These are phyloP conservation scores for Stictocephala bisonia DNA, from an alignment of 2,888 invertebrate genomes.

Conservation along the genomic window DNA sequence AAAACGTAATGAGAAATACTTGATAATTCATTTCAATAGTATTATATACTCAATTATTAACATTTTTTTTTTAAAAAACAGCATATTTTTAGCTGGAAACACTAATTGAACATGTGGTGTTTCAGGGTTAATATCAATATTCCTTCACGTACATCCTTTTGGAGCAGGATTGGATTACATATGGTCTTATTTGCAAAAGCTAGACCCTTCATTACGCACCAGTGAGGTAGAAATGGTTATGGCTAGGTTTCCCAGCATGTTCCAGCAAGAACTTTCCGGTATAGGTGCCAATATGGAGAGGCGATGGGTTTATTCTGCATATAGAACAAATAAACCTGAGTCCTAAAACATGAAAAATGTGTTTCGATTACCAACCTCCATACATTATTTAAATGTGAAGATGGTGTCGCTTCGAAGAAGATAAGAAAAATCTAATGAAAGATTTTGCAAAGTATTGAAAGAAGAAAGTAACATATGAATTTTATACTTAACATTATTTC, in stretches of 20 bases:
- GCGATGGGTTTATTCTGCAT: slow-evolving; percentile 71
- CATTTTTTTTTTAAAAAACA: not conserved
- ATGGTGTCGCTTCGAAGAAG: too few species aligned
- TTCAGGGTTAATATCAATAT: slow-evolving; percentile 84
- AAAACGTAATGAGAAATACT: too few species aligned
- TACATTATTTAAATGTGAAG: too few species aligned
- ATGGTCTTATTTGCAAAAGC: slow-evolving; percentile 88
- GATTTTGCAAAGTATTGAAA: too few species aligned
- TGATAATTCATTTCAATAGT: too few species aligned
- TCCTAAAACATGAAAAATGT: too few species aligned
- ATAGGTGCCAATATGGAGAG: slow-evolving; percentile 88
- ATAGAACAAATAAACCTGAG: slow-evolving; percentile 7
- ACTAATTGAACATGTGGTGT: slow-evolving; percentile 46
- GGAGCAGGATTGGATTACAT: slow-evolving; percentile 92
- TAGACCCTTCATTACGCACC: slow-evolving; percentile 77
- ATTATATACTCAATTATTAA: too few species aligned
- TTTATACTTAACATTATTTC: too few species aligned
- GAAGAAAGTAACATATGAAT: too few species aligned
- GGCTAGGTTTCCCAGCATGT: slow-evolving; percentile 82
- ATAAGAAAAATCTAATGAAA: too few species aligned
- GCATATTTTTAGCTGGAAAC: not conserved
- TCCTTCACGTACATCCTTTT: slow-evolving; percentile 92
- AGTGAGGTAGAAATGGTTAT: slow-evolving; percentile 83
- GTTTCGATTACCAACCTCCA: too few species aligned
- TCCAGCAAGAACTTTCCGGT: slow-evolving; percentile 80